Conservation (phyloP, 2,113 vertebrate species). For the Anseranas semipalmata region DNA sequence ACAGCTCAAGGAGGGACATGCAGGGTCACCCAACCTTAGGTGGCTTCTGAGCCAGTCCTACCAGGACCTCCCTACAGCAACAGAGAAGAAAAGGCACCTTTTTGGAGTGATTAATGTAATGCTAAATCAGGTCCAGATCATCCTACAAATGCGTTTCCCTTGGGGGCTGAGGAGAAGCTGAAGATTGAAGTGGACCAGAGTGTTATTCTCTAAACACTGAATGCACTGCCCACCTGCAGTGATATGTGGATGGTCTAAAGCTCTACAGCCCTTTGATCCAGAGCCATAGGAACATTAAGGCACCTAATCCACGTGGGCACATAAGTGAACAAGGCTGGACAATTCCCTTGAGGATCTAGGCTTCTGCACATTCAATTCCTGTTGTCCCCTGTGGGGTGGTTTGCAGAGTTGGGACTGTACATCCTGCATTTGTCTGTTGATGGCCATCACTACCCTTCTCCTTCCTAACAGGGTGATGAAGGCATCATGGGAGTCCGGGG, state of each 20-base stretch:
- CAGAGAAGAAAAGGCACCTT: background rate
- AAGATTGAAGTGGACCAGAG: background rate
- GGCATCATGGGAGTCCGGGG: constrained; percentile 80
- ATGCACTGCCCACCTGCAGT: background rate
- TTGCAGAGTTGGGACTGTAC: background rate
- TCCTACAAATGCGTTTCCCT: background rate
- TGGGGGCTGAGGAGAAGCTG: background rate
- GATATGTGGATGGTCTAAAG: background rate
- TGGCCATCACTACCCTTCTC: background rate
- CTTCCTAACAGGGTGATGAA: constrained; percentile 78
- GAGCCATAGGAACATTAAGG: background rate
- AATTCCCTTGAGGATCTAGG: background rate
- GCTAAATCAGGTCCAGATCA: background rate
- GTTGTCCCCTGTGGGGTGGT: background rate
- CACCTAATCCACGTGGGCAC: background rate
- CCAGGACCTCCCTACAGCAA: background rate
- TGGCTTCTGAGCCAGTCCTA: background rate
- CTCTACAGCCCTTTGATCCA: background rate
- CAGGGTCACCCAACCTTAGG: background rate
- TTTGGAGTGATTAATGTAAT: background rate
- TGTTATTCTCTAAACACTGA: background rate
- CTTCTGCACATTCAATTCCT: background rate
- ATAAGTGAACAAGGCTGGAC: too few relatives aligned
- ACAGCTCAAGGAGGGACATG: background rate
- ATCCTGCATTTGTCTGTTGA: background rate